phyloP scores from a whole-genome alignment of 2,888 invertebrate genomes.

The Trachelus iudaicus region DNA sequence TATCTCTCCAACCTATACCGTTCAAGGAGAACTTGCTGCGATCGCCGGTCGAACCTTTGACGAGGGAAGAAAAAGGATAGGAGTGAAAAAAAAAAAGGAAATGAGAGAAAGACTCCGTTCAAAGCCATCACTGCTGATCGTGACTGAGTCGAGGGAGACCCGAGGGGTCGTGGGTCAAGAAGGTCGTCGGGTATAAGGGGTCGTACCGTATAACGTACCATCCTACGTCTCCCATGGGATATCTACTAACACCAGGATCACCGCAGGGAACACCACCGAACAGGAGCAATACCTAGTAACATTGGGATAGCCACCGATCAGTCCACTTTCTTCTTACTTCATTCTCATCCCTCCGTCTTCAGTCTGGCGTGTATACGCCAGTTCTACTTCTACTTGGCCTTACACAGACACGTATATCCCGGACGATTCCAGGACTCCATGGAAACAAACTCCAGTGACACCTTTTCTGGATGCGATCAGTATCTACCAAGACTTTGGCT shows the following conservation, averaged over 20 bases:
- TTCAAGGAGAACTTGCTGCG: background rate
- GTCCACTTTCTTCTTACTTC: conserved; percentile 2
- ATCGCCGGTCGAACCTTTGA: background rate
- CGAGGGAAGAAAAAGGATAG: background rate
- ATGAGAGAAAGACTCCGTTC: conserved; percentile 5
- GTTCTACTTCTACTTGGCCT: background rate
- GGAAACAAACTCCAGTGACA: background rate
- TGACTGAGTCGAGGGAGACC: conserved; percentile 11
- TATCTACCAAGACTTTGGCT: background rate
- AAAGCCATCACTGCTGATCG: conserved; percentile 10
- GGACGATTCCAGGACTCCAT: background rate
- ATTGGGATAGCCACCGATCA: background rate
- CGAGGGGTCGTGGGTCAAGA: conserved; percentile 35
- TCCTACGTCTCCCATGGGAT: conserved; percentile 47
- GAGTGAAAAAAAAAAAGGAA: background rate
- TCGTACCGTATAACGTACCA: conserved; percentile 51
- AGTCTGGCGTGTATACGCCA: background rate
- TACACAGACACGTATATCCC: background rate
- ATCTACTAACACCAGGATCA: conserved; percentile 23
- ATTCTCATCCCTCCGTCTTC: background rate
- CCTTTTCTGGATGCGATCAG: background rate
- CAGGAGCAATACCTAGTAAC: background rate
- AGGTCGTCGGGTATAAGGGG: conserved; percentile 39
- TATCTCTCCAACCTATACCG: background rate
- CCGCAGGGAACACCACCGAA: background rate